Percentiles rank a stretch among this genome's conserved stretches.
These are phyloP conservation scores for Margaritifera margaritifera DNA, from an alignment of 2,888 invertebrate genomes.

Conservation along the genomic window DNA sequence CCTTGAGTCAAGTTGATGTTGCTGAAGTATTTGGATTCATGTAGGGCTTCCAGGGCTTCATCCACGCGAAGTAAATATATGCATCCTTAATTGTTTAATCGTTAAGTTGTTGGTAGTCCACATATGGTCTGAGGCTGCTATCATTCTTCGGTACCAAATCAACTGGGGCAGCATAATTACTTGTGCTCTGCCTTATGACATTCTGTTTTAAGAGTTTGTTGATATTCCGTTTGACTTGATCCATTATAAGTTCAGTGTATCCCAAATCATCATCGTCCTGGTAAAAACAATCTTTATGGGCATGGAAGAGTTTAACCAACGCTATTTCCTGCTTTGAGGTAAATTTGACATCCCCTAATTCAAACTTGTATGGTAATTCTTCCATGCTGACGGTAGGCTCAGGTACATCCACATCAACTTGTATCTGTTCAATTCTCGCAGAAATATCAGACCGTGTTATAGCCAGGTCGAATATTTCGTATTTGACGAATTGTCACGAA, in stretches of 20 bases:
- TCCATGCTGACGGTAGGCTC: background rate
- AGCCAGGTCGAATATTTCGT: background rate
- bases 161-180: too few species aligned
- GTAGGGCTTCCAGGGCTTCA: constrained; percentile 4
- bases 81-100: constrained; percentile 14
- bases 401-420: background rate
- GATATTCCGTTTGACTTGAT: constrained; percentile 10
- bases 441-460: background rate
- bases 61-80: constrained; percentile 6
- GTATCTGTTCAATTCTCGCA: background rate
- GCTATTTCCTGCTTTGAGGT: background rate
- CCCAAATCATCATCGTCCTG: constrained; percentile 5
- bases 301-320: background rate
- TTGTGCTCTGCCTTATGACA: constrained; percentile 8
- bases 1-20: constrained; percentile 32
- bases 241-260: constrained; percentile 2
- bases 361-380: background rate
- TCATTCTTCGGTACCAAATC: constrained; percentile 17
- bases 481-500: background rate
- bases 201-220: constrained; percentile 6
- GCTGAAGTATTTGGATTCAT: constrained; percentile 6
- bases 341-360: constrained; percentile 2
- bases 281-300: background rate
- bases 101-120: constrained; percentile 28
- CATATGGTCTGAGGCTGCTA: constrained; percentile 9